Conservation (phyloP, 2,797 vertebrate species). For the Macroramphosus scolopax region DNA sequence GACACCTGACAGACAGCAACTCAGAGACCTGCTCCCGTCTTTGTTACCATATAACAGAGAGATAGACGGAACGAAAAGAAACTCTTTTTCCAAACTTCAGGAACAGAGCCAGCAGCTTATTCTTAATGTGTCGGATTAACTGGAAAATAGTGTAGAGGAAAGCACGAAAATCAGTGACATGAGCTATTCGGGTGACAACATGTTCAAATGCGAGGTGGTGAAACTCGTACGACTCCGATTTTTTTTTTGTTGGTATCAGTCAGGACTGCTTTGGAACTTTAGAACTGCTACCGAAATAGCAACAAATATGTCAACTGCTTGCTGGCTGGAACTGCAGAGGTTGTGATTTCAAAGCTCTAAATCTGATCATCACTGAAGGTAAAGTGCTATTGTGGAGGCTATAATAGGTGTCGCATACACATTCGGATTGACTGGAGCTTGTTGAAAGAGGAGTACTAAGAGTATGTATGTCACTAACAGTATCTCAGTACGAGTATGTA, state of each 20-base stretch:
- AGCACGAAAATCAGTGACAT: constrained; percentile 18
- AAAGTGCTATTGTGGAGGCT: constrained; percentile 12
- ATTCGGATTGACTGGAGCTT: no score
- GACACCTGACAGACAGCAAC: constrained; percentile 51
- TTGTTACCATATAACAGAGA: constrained; percentile 16
- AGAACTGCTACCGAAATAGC: constrained; percentile 17
- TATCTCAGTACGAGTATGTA: no score
- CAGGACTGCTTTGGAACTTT: background rate
- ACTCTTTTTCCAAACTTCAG: constrained; percentile 20
- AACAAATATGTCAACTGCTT: constrained; percentile 1
- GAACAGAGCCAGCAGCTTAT: constrained; percentile 30
- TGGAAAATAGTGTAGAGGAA: constrained; percentile 13
- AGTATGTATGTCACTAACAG: no score
- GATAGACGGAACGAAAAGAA: constrained; percentile 12
- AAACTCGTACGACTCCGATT: constrained; percentile 6
- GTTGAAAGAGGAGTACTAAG: no score
- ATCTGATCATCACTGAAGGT: constrained; percentile 15
- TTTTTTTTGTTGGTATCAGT: constrained; percentile 5
- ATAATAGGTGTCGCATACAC: constrained; percentile 2
- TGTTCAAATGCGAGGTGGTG: background rate
- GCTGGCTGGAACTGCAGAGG: constrained; percentile 1
- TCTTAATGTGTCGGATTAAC: constrained; percentile 19
- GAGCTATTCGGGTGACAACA: constrained; percentile 8
- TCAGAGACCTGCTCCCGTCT: constrained; percentile 29
- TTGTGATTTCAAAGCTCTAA: constrained; percentile 9